These are phyloP conservation scores for Pseudoatta argentina DNA, from an alignment of 1,140 invertebrate genomes.

Conservation along the genomic window DNA sequence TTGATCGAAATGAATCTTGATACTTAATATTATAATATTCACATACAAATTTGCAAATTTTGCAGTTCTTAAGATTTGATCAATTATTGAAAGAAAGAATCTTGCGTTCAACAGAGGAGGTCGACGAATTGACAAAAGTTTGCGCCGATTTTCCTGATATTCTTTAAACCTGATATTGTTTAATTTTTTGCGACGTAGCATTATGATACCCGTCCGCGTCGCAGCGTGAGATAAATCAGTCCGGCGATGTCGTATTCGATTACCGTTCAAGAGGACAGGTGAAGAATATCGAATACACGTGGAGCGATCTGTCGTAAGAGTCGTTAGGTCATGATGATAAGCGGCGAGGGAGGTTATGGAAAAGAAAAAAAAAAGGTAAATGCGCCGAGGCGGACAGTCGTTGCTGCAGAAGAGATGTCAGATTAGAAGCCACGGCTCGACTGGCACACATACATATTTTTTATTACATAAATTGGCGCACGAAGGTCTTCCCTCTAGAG, in stretches of 20 bases:
- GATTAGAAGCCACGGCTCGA: conserved; percentile 85
- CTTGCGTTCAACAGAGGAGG: not conserved
- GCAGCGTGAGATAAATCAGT: conserved; percentile 39
- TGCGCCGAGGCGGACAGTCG: conserved; percentile 64
- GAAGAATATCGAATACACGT: conserved; percentile 64
- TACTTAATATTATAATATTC: too few relatives aligned
- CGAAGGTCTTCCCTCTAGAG: conserved; percentile 76
- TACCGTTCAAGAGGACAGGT: conserved; percentile 69
- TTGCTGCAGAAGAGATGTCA: conserved; percentile 79
- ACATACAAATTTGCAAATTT: too few relatives aligned
- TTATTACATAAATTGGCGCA: conserved; percentile 85
- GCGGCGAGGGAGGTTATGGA: conserved; percentile 1
- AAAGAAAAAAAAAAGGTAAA: conserved; percentile 59
- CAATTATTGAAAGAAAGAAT: not conserved
- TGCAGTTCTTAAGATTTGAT: too few relatives aligned
- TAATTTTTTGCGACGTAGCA: conserved; percentile 18
- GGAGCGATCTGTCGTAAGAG: conserved; percentile 42
- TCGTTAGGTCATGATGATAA: conserved; percentile 14
- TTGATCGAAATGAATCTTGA: too few relatives aligned
- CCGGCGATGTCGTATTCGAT: conserved; percentile 66
- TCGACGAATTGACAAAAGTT: not conserved
- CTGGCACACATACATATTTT: conserved; percentile 85
- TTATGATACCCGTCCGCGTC: conserved; percentile 34
- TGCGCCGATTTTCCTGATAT: not conserved
- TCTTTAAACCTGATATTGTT: conserved; percentile 7